Conservation (phyloP, 2,888 invertebrate species). For the Drosophila imparisetae region DNA sequence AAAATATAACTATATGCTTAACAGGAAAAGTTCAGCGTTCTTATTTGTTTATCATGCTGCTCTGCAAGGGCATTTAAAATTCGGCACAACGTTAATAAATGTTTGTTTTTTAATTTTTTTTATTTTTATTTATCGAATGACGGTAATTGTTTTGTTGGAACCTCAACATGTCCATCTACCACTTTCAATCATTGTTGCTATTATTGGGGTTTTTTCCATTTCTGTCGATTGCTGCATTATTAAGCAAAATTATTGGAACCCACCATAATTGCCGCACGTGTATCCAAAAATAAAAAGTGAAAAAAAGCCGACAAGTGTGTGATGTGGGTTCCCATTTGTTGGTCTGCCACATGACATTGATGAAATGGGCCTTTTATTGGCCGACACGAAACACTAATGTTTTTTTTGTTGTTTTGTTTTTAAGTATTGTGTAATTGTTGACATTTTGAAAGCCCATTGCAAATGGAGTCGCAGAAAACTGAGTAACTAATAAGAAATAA, state of each 20-base stretch:
- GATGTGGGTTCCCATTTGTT: constrained; percentile 47
- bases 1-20: neutral
- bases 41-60: neutral
- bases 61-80: constrained; percentile 11
- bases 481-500: neutral
- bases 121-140: constrained; percentile 45
- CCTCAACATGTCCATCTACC: constrained; percentile 44
- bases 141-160: constrained; percentile 49
- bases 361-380: constrained; percentile 68
- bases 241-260: constrained; percentile 59
- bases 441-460: constrained; percentile 2
- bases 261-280: constrained; percentile 70
- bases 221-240: constrained; percentile 53
- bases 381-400: constrained; percentile 27
- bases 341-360: constrained; percentile 66
- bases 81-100: constrained; percentile 3
- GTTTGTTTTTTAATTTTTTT: constrained; percentile 18
- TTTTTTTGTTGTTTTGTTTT: constrained; percentile 39
- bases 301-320: constrained; percentile 26
- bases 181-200: constrained; percentile 46
- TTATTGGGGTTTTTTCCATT: constrained; percentile 16
- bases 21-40: neutral
- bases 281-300: constrained; percentile 9
- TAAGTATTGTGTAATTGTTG: constrained; percentile 61
- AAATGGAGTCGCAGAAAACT: neutral